Evolutionary conservation across 2,113 vertebrate genomes (phyloP).

Genomic region (Hyaena hyaena): DNA sequence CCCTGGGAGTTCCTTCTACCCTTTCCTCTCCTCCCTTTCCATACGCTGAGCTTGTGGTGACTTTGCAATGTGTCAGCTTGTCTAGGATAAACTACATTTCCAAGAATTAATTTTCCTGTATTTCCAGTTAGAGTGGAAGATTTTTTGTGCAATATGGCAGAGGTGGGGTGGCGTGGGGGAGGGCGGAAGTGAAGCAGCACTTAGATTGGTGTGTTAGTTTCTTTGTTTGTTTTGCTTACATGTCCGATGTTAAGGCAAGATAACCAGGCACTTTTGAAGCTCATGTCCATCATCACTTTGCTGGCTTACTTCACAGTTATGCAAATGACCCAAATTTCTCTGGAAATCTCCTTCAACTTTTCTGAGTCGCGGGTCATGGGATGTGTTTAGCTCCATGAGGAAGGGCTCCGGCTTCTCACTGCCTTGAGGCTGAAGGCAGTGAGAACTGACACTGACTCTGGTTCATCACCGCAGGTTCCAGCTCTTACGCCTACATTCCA

Average conservation of each 20-base stretch:
- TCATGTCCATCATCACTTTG: background rate
- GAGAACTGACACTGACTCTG: background rate
- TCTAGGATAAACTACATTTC: background rate
- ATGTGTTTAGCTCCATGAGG: background rate
- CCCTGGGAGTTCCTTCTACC: background rate
- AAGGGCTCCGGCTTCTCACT: background rate
- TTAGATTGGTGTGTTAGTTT: background rate
- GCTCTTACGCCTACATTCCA: background rate
- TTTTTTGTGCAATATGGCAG: background rate
- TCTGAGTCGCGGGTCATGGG: background rate
- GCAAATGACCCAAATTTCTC: background rate
- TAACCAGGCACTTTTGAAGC: background rate
- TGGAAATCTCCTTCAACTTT: background rate
- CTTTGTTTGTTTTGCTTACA: background rate
- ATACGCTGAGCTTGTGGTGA: background rate
- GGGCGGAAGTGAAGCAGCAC: background rate
- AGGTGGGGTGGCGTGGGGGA: background rate
- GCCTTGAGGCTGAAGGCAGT: background rate
- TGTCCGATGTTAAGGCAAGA: background rate
- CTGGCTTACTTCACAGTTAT: background rate
- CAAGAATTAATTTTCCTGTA: background rate
- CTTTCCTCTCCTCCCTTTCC: background rate
- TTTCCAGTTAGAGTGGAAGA: conserved; percentile 7
- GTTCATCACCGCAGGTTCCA: background rate
- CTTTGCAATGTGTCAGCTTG: background rate